A percentile compares a stretch with the other conserved stretches of the same genome.
Evolutionary conservation across 2,797 vertebrate species (phyloP).

Genomic region (Labeo calbasu): DNA sequence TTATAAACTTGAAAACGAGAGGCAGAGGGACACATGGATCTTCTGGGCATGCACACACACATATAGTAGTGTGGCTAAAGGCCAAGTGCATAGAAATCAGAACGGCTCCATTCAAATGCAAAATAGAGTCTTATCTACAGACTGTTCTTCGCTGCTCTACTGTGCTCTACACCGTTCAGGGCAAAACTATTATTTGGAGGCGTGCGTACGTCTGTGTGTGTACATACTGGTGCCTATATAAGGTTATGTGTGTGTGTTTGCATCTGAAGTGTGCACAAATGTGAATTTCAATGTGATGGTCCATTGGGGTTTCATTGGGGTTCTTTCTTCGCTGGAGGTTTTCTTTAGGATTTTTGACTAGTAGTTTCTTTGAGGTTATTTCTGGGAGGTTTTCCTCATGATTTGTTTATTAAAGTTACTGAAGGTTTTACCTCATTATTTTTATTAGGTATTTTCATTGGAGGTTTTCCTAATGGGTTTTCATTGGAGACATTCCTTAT

Average conservation of each 20-base stretch:
- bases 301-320: neutral
- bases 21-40: conserved; percentile 68
- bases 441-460: too few species aligned
- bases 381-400: too few species aligned
- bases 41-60: conserved; percentile 69
- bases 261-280: conserved; percentile 24
- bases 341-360: too few species aligned
- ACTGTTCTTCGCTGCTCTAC: conserved; percentile 69
- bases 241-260: conserved; percentile 40
- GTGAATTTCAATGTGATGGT: conserved; percentile 24
- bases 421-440: too few species aligned
- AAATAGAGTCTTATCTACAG: conserved; percentile 79
- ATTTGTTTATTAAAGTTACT: too few species aligned
- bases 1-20: conserved; percentile 58
- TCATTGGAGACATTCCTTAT: too few species aligned
- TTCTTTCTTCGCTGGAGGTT: neutral
- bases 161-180: conserved; percentile 75
- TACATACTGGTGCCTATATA: conserved; percentile 52
- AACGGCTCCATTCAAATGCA: conserved; percentile 77
- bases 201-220: conserved; percentile 42
- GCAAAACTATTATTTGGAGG: conserved; percentile 74
- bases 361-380: too few species aligned
- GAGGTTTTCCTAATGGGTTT: too few species aligned
- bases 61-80: conserved; percentile 73
- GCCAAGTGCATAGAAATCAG: conserved; percentile 76